These are phyloP conservation scores for Falco berigora DNA, from an alignment of 2,797 vertebrate genomes.

Conservation along the genomic window DNA sequence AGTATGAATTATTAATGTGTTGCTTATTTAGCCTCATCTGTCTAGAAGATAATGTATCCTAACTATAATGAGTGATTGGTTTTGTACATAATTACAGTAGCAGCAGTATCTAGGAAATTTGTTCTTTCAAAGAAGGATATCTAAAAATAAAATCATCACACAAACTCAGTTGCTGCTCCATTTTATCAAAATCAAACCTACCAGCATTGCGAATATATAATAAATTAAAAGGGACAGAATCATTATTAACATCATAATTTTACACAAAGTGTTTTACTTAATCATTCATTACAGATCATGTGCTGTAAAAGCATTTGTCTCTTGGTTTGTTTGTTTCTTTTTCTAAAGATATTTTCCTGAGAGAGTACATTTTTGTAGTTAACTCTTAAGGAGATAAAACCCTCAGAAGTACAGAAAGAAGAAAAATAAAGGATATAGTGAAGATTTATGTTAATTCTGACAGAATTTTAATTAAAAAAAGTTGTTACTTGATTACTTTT, in stretches of 20 bases:
- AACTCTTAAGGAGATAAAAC: conserved; percentile 1
- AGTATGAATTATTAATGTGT: conserved; percentile 99
- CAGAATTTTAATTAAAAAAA: conserved; percentile 59
- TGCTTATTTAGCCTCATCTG: conserved; percentile 99
- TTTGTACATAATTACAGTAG: conserved; percentile 97
- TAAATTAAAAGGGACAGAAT: conserved; percentile 77
- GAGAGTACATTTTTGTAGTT: neutral
- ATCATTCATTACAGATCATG: conserved; percentile 79
- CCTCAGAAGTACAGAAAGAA: neutral
- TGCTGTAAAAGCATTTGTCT: conserved; percentile 70
- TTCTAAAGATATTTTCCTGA: neutral
- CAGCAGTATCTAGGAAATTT: conserved; percentile 88
- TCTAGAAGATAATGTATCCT: conserved; percentile 99
- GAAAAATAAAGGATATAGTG: neutral
- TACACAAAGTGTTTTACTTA: conserved; percentile 82
- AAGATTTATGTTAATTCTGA: conserved; percentile 27
- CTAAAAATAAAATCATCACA: conserved; percentile 78
- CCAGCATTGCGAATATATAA: conserved; percentile 67
- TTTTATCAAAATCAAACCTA: conserved; percentile 78
- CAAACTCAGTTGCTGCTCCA: conserved; percentile 64
- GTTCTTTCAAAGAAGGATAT: conserved; percentile 77
- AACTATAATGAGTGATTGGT: conserved; percentile 97
- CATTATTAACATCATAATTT: conserved; percentile 84
- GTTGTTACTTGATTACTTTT: conserved; percentile 61
- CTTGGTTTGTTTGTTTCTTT: conserved; percentile 50